These are phyloP conservation scores for Choloepus hoffmanni DNA, from an alignment of 2,113 vertebrate genomes.

Conservation along the genomic window DNA sequence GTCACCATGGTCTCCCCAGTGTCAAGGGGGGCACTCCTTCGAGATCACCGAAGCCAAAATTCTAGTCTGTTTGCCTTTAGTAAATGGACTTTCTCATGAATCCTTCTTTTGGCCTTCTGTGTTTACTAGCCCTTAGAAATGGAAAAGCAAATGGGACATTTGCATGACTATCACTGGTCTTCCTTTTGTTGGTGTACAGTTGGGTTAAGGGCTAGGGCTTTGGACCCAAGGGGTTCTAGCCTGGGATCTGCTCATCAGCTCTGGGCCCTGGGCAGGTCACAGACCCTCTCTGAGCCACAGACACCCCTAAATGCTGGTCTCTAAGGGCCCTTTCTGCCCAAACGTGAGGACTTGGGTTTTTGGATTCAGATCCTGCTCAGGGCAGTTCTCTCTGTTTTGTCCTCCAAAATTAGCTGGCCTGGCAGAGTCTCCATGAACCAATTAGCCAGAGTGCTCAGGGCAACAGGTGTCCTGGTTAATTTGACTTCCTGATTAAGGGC, in stretches of 20 bases:
- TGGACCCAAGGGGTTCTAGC: not conserved
- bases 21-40: not conserved
- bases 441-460: slow-evolving; percentile 22
- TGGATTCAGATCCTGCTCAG: not conserved
- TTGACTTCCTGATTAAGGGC: slow-evolving; percentile 52
- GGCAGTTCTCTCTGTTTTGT: not conserved
- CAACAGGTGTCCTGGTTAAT: slow-evolving; percentile 48
- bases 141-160: slow-evolving; percentile 17
- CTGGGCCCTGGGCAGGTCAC: not conserved
- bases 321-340: not conserved
- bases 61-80: not conserved
- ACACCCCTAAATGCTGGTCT: not conserved
- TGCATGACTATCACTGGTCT: not conserved
- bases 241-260: not conserved
- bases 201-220: not conserved
- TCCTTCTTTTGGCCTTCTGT: not conserved
- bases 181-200: not conserved
- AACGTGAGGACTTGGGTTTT: not conserved
- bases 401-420: not conserved
- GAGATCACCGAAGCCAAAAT: not conserved
- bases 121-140: not conserved
- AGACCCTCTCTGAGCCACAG: not conserved
- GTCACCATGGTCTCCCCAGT: not conserved
- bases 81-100: not conserved
- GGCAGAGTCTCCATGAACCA: slow-evolving; percentile 40